phyloP scores from a whole-genome alignment of 2,113 vertebrate species.

The Thamnophis sirtalis region DNA sequence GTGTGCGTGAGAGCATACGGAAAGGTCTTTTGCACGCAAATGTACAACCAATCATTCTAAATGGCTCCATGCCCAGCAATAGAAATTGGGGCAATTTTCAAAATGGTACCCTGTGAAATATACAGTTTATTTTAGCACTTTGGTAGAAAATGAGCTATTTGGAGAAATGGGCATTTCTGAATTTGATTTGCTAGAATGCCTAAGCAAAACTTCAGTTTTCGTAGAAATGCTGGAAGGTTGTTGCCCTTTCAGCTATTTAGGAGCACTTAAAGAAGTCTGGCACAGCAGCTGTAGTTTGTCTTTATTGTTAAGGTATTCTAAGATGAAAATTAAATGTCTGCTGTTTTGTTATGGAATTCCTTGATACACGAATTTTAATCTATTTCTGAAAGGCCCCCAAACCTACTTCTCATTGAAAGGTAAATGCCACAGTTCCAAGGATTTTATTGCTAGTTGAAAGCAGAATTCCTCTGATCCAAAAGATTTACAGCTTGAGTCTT shows the following conservation, averaged over 20 bases:
- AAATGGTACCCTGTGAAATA: not conserved
- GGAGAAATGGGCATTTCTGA: not conserved
- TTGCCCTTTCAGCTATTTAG: not conserved
- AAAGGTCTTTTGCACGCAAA: not conserved
- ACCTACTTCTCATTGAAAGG: not conserved
- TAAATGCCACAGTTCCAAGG: not conserved
- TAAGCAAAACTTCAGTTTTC: not conserved
- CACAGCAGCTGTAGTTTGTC: not conserved
- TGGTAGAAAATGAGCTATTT: constrained; percentile 1
- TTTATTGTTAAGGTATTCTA: not conserved
- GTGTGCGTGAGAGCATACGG: no score
- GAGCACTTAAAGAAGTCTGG: not conserved
- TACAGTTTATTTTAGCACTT: not conserved
- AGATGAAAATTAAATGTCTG: not conserved
- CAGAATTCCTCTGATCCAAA: not conserved
- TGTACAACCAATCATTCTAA: not conserved
- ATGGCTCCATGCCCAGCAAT: not conserved
- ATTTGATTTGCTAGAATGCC: not conserved
- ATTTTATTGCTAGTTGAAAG: not conserved
- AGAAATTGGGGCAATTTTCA: constrained; percentile 3
- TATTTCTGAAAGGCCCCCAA: not conserved
- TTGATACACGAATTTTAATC: not conserved
- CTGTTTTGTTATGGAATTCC: not conserved
- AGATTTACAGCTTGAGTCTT: not conserved
- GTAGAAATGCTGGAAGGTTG: not conserved